phyloP scores from a whole-genome alignment of 2,888 invertebrate genomes.

The Embidobia sp. region DNA sequence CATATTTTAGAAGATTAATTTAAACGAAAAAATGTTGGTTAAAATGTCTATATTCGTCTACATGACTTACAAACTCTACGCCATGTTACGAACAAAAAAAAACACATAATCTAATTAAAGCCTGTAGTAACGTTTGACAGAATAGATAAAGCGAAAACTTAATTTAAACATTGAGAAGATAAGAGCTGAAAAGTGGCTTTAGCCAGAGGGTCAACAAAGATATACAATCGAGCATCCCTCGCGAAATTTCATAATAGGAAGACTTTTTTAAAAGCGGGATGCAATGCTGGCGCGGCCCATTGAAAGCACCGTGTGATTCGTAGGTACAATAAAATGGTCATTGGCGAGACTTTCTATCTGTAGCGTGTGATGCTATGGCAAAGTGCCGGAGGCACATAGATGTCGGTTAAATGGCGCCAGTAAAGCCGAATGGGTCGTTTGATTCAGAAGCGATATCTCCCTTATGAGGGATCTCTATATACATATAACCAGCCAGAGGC shows the following conservation, averaged over 20 bases:
- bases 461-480: slow-evolving; percentile 71
- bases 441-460: slow-evolving; percentile 80
- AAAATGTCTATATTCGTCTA: too few relatives aligned
- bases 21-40: too few relatives aligned
- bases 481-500: slow-evolving; percentile 58
- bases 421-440: slow-evolving; percentile 81
- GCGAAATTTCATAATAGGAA: slow-evolving; percentile 43
- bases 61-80: too few relatives aligned
- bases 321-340: slow-evolving; percentile 68
- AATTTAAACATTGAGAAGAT: slow-evolving; percentile 33
- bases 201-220: slow-evolving; percentile 38
- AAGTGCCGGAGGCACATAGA: slow-evolving; percentile 76
- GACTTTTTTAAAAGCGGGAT: slow-evolving; percentile 51
- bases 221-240: slow-evolving; percentile 26
- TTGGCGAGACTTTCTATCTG: slow-evolving; percentile 74
- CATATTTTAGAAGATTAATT: too few relatives aligned
- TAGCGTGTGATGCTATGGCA: slow-evolving; percentile 66
- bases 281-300: slow-evolving; percentile 38
- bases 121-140: not conserved
- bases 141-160: slow-evolving; percentile 33
- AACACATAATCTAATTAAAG: not conserved
- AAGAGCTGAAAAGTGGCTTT: slow-evolving; percentile 42
- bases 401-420: slow-evolving; percentile 78
- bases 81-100: too few relatives aligned
- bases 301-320: slow-evolving; percentile 54